These are phyloP conservation scores for Hippocampus kuda DNA, from an alignment of 2,797 vertebrate genomes.

Conservation along the genomic window DNA sequence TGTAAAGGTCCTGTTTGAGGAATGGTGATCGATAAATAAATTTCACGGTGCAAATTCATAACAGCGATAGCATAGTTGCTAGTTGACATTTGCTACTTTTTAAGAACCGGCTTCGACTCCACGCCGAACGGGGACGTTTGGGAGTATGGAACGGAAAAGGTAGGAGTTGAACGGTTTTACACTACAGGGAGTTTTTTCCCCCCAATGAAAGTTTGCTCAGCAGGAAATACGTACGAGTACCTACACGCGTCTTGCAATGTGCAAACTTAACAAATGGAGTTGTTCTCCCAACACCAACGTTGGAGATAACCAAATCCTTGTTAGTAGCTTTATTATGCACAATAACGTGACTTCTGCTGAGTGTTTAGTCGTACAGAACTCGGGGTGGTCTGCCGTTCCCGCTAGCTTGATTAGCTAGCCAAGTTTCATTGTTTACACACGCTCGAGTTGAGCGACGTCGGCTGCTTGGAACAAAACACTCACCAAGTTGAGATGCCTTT, in stretches of 20 bases:
- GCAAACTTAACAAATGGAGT: constrained; percentile 11
- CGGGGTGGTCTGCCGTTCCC: constrained; percentile 13
- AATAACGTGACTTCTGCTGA: background rate
- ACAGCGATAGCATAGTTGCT: constrained; percentile 19
- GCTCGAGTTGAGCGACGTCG: constrained; percentile 43
- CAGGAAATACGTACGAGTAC: constrained; percentile 53
- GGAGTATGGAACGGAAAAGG: constrained; percentile 87
- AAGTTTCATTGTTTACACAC: constrained; percentile 67
- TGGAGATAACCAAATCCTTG: background rate
- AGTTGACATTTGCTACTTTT: constrained; percentile 15
- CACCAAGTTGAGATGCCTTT: background rate
- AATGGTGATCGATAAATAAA: constrained; percentile 48
- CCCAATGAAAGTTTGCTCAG: constrained; percentile 71
- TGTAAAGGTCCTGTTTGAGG: constrained; percentile 38
- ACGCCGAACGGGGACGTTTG: constrained; percentile 15
- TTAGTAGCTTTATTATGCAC: too few species aligned
- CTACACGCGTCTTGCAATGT: constrained; percentile 16
- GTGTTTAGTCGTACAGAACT: background rate
- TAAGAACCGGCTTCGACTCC: background rate
- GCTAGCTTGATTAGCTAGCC: constrained; percentile 65
- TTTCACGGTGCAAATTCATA: constrained; percentile 34
- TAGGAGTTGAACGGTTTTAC: constrained; percentile 61
- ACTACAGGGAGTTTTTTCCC: constrained; percentile 55
- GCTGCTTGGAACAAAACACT: constrained; percentile 13
- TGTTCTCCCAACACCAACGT: background rate